Conservation (phyloP, 2,797 vertebrate genomes). For the Oophaga sylvatica region DNA sequence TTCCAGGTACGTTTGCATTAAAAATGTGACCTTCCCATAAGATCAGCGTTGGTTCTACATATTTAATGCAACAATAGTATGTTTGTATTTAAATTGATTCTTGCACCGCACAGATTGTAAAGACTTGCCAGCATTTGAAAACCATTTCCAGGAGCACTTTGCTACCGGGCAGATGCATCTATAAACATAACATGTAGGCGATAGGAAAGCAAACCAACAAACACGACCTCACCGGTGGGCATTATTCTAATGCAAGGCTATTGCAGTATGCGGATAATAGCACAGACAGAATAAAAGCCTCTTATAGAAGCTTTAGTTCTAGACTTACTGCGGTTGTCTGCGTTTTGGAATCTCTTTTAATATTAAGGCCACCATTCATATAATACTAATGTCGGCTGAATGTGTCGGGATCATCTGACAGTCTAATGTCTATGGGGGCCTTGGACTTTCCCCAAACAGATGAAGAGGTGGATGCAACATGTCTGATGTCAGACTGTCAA, state of each 20-base stretch:
- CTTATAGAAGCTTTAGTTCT: neutral
- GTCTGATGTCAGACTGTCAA: too few species aligned
- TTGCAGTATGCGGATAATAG: neutral
- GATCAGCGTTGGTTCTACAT: constrained; percentile 24
- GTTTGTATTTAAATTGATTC: constrained; percentile 42
- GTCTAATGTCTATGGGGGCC: too few species aligned
- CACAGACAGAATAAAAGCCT: neutral
- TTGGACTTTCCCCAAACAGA: too few species aligned
- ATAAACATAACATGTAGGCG: constrained; percentile 24
- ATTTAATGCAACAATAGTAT: constrained; percentile 54
- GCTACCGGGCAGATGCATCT: constrained; percentile 16
- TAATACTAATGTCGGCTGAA: neutral
- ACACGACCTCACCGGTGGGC: constrained; percentile 5
- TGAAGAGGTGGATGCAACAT: too few species aligned
- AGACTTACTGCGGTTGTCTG: neutral
- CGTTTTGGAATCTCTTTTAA: neutral
- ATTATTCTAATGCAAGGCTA: constrained; percentile 2
- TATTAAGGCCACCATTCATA: neutral
- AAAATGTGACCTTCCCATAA: constrained; percentile 58
- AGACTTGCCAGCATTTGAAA: neutral
- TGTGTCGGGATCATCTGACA: neutral
- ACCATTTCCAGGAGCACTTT: neutral
- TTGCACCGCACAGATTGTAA: constrained; percentile 28
- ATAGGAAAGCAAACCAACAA: constrained; percentile 9
- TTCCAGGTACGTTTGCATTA: constrained; percentile 65